These are phyloP conservation scores for Linnaemya tessellans DNA, from an alignment of 2,888 invertebrate genomes.

Conservation along the genomic window DNA sequence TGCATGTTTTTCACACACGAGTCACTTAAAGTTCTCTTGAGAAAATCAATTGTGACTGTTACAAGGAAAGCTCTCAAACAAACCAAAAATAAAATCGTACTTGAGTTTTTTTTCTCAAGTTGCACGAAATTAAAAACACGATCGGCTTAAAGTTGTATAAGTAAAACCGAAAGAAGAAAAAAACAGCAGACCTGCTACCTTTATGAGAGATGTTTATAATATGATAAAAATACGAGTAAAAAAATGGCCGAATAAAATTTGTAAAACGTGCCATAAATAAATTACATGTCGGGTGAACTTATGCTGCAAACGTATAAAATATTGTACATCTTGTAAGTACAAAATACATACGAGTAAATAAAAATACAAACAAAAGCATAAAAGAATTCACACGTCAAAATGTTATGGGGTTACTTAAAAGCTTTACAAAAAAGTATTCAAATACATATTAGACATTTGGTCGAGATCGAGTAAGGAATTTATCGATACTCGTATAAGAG, in stretches of 20 bases:
- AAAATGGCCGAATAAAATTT: conserved; percentile 63
- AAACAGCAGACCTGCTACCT: conserved; percentile 30
- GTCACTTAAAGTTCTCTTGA: conserved; percentile 47
- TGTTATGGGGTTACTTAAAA: not conserved
- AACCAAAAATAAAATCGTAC: not conserved
- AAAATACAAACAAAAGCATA: not conserved
- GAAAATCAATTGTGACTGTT: conserved; percentile 43
- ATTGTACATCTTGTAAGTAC: no score
- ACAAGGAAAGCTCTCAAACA: conserved; percentile 33
- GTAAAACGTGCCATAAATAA: conserved; percentile 56
- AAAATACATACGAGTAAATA: not conserved
- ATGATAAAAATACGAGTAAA: conserved; percentile 50
- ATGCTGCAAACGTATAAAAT: not conserved
- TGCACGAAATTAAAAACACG: conserved; percentile 65
- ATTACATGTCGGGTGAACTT: conserved; percentile 58
- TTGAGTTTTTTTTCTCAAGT: conserved; percentile 21
- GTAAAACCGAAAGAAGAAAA: not conserved
- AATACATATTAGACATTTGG: no score
- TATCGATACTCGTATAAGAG: no score
- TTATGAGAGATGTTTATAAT: conserved; percentile 45
- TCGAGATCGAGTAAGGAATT: no score
- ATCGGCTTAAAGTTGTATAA: conserved; percentile 38
- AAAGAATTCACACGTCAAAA: not conserved
- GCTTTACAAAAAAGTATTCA: not conserved
- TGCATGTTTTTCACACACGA: conserved; percentile 10